Evolutionary conservation across 2,113 vertebrate genomes (phyloP).

Genomic region (Trematomus loennbergii): DNA sequence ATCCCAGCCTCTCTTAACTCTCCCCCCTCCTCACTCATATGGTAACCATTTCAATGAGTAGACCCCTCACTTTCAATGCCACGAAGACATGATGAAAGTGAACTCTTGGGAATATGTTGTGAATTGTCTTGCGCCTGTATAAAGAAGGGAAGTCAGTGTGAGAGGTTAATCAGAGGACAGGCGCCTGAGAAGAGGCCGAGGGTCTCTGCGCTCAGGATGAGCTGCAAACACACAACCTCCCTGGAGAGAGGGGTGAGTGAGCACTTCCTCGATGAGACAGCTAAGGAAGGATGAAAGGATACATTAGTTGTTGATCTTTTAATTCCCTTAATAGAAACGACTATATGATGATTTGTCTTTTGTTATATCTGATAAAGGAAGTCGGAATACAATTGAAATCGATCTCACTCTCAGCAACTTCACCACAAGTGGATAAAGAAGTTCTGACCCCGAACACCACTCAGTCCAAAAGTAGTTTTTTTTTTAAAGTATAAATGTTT

Average conservation of each 20-base stretch:
- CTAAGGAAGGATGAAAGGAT: constrained; percentile 36
- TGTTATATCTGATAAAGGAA: too few relatives aligned
- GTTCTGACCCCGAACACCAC: too few relatives aligned
- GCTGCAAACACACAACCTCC: constrained; percentile 30
- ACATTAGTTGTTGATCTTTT: too few relatives aligned
- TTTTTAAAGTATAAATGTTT: too few relatives aligned
- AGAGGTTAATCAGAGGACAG: constrained; percentile 64
- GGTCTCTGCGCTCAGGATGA: constrained; percentile 17
- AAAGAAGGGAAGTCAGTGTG: background rate
- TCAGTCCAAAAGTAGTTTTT: too few relatives aligned
- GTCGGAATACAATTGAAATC: too few relatives aligned
- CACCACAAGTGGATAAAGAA: too few relatives aligned
- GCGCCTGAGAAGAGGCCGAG: constrained; percentile 19
- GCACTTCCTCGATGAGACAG: constrained; percentile 3
- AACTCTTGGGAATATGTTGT: constrained; percentile 39
- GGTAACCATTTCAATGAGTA: constrained; percentile 20
- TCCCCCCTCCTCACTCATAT: background rate
- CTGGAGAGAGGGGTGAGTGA: constrained; percentile 5
- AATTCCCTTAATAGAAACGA: too few relatives aligned
- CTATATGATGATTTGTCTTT: too few relatives aligned
- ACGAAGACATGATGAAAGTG: constrained; percentile 30
- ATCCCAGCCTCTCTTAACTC: background rate
- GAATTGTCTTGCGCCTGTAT: constrained; percentile 8
- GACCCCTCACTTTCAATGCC: constrained; percentile 4
- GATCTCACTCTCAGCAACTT: too few relatives aligned